Base-by-base conservation (phyloP, 2,113 vertebrate species). In the Mormoops blainvillei region DNA sequence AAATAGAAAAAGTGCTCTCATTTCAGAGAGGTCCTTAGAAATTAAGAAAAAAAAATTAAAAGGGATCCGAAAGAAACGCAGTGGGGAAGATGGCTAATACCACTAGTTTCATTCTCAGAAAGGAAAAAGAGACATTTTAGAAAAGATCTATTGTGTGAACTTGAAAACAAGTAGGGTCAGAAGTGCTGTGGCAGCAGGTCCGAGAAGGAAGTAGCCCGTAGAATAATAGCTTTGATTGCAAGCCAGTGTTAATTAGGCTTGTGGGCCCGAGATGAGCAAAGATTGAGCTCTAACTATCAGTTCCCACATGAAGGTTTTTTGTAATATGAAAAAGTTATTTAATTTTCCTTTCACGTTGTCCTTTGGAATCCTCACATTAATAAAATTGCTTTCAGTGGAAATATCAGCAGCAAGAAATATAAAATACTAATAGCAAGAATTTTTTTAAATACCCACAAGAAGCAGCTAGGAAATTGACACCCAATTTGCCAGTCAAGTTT, bases 151-250 rank as follows among this genome's bases (percentile, higher is more conserved):
- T 93, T 97, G 73, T 96, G 78, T 92, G 95, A 95, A 88, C 65
- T 65, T 95, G 91, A 92, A 97, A 98, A 97, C 82, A 92, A 95
- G 81, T 74, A 65, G 65, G 90, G 96, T 95, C 96, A 88, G 92
- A 93, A 90, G 81, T 58, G 92, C 87, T 58, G 14, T 56, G 48
- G 70, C 4, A 76, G 90, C 71, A 92, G 81, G 81, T 95, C 86
- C 0, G 0, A 8, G 31, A 77, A 95, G 92, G 91, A 94, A 97
- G 91, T 89, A 89, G 85, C 48, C 94, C 36, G 92, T 54, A 20
- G 58, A 96, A 96, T 94, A 97, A 96, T 89, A 92, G 77, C 68
- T 88, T 88, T 96, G 97, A 97, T 95, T 97, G 90, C 85, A 41
- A 82, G 77, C 86, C 95, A 94, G 90, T 76, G 94, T 86, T 97